Evolutionary conservation across 2,888 invertebrate species (phyloP).

Genomic region (Cyrtodaria siliqua): DNA sequence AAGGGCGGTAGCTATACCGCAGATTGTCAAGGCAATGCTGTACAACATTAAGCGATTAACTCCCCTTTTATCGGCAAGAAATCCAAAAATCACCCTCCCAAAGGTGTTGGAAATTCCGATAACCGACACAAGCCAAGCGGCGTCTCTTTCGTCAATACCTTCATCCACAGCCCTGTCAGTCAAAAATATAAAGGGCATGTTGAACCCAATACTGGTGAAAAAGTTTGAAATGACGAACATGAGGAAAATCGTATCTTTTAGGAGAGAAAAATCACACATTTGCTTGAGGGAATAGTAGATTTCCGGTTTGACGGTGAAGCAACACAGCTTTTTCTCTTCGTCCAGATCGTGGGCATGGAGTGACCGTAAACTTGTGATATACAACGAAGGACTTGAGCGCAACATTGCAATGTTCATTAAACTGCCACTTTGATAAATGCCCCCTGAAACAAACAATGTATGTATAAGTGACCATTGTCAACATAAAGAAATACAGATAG

Average conservation of each 20-base stretch:
- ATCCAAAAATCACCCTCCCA: slow-evolving; percentile 91
- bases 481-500: neutral
- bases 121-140: slow-evolving; percentile 92
- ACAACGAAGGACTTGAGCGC: slow-evolving; percentile 83
- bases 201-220: slow-evolving; percentile 95
- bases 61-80: slow-evolving; percentile 87
- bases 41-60: slow-evolving; percentile 96
- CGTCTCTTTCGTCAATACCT: slow-evolving; percentile 80
- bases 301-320: slow-evolving; percentile 65
- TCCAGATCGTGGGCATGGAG: slow-evolving; percentile 72
- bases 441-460: slow-evolving; percentile 86
- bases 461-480: neutral
- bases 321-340: slow-evolving; percentile 78
- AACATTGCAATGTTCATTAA: slow-evolving; percentile 87
- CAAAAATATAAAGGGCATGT: slow-evolving; percentile 95
- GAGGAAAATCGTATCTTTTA: slow-evolving; percentile 90
- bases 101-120: slow-evolving; percentile 97
- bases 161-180: slow-evolving; percentile 89
- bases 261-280: slow-evolving; percentile 94
- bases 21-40: slow-evolving; percentile 92
- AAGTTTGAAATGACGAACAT: slow-evolving; percentile 95
- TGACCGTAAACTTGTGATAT: slow-evolving; percentile 83
- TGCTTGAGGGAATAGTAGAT: slow-evolving; percentile 77
- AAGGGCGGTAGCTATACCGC: slow-evolving; percentile 86
- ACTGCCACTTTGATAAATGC: slow-evolving; percentile 95